A percentile compares a stretch with the other conserved stretches of the same genome.
These are phyloP conservation scores for Mongoloraphidia duomilia DNA, from an alignment of 2,888 invertebrate species.

Conservation along the genomic window DNA sequence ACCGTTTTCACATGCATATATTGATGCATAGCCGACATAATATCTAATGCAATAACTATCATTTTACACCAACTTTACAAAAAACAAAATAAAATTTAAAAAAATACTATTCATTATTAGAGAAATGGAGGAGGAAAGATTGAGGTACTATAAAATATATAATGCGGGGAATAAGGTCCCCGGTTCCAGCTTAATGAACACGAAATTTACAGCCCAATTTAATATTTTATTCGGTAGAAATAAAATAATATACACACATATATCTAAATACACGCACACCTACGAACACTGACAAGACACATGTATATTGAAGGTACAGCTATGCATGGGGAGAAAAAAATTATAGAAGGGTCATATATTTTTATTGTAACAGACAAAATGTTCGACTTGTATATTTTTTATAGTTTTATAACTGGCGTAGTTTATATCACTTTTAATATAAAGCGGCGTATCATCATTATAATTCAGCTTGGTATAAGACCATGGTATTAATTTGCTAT, in stretches of 20 bases:
- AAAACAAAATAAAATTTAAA: too few relatives aligned
- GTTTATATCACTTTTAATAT: not conserved
- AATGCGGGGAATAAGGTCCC: constrained; percentile 9
- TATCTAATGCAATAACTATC: too few relatives aligned
- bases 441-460: not conserved
- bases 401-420: not conserved
- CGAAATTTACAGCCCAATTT: constrained; percentile 26
- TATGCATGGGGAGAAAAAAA: not conserved
- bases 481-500: too few relatives aligned
- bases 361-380: not conserved
- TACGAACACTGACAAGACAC: not conserved
- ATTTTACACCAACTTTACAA: too few relatives aligned
- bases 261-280: not conserved
- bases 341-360: not conserved
- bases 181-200: constrained; percentile 19
- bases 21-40: too few relatives aligned
- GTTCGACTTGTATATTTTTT: not conserved
- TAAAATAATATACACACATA: not conserved
- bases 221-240: not conserved
- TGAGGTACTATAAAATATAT: too few relatives aligned
- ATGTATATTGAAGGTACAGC: not conserved
- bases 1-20: too few relatives aligned
- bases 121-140: too few relatives aligned
- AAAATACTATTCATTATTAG: too few relatives aligned
- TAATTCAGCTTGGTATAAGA: too few relatives aligned